Percentiles rank a stretch among this genome's conserved stretches.
phyloP scores from a whole-genome alignment of 2,797 vertebrate genomes.

The Cryptoprocta ferox region DNA sequence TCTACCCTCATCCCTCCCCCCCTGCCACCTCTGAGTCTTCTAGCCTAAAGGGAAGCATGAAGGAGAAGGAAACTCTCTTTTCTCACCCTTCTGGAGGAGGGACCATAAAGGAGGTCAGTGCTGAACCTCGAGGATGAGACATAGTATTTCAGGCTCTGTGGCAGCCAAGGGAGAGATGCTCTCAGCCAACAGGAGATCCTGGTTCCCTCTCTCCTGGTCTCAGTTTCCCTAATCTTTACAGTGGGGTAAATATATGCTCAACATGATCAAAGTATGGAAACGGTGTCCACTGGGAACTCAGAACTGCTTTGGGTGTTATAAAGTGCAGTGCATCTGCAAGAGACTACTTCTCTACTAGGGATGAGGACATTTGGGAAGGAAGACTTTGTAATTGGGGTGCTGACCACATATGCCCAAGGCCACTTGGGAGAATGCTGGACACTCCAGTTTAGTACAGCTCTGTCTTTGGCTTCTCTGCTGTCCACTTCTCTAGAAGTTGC shows the following conservation, averaged over 20 bases:
- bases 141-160: neutral
- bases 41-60: neutral
- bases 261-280: neutral
- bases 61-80: neutral
- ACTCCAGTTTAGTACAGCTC: neutral
- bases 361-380: neutral
- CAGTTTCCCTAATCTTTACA: neutral
- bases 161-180: neutral
- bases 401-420: neutral
- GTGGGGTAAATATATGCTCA: neutral
- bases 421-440: neutral
- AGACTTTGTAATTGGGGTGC: neutral
- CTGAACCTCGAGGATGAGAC: neutral
- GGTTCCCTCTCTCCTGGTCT: neutral
- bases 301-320: neutral
- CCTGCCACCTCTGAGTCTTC: neutral
- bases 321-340: neutral
- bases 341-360: neutral
- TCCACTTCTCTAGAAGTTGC: neutral
- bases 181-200: neutral
- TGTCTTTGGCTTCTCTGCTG: neutral
- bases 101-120: neutral
- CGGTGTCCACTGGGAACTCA: neutral
- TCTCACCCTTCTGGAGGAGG: neutral
- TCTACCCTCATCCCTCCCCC: fast-evolving